Percentiles rank a stretch among this genome's conserved stretches.
Conservation (phyloP, 2,797 vertebrate genomes). For the Calcarius lapponicus region DNA sequence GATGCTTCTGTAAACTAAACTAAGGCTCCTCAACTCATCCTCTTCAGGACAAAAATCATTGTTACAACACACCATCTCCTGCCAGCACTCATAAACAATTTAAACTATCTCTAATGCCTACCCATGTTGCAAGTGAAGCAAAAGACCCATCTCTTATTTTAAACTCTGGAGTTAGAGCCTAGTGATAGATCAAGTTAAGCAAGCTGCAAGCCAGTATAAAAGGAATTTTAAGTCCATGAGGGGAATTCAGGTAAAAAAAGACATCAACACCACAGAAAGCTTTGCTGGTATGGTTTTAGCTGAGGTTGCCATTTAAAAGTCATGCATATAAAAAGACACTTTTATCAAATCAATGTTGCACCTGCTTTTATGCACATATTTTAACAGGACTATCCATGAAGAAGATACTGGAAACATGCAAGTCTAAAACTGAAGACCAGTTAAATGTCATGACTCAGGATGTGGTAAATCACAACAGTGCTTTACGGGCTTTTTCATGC, state of each 20-base stretch:
- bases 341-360: background rate
- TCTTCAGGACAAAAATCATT: background rate
- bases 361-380: background rate
- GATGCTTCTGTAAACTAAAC: background rate
- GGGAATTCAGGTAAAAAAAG: background rate
- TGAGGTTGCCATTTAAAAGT: background rate
- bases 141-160: background rate
- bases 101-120: background rate
- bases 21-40: background rate
- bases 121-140: accelerated
- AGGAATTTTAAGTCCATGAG: background rate
- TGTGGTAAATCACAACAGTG: background rate
- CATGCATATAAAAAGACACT: background rate
- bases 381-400: background rate
- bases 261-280: background rate
- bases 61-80: background rate
- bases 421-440: background rate
- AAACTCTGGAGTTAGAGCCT: background rate
- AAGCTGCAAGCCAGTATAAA: background rate
- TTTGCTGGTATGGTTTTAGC: background rate
- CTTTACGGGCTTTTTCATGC: background rate
- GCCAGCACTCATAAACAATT: background rate
- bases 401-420: background rate
- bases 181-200: background rate
- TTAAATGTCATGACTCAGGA: background rate